Conservation (phyloP, 2,888 invertebrate genomes). For the Neocrepidodera transversa region DNA sequence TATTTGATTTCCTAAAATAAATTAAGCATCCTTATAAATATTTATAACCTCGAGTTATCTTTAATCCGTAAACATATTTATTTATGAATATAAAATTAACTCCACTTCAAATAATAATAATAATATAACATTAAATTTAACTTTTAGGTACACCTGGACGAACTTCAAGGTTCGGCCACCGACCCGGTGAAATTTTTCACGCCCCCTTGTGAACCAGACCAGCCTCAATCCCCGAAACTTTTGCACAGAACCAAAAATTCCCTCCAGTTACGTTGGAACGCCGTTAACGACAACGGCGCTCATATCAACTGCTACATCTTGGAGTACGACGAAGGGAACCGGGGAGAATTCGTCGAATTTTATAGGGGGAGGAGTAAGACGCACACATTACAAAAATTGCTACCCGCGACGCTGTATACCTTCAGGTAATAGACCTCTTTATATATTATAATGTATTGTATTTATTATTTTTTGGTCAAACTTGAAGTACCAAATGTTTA, state of each 20-base stretch:
- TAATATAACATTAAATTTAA: not conserved
- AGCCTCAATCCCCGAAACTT: constrained; percentile 75
- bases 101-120: not conserved
- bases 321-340: constrained; percentile 75
- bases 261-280: constrained; percentile 74
- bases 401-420: constrained; percentile 79
- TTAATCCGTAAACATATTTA: no score
- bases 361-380: constrained; percentile 78
- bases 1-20: no score
- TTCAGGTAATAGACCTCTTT: constrained; percentile 63
- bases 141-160: constrained; percentile 71
- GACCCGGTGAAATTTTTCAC: constrained; percentile 83
- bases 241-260: constrained; percentile 74
- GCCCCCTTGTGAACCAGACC: constrained; percentile 81
- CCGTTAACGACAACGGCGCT: constrained; percentile 81
- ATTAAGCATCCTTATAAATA: no score
- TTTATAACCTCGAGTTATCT: no score
- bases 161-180: constrained; percentile 76
- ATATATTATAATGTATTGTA: not conserved
- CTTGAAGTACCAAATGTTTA: no score
- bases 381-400: constrained; percentile 76
- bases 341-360: constrained; percentile 74
- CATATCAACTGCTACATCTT: constrained; percentile 78
- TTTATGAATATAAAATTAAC: no score
- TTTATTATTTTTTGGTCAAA: no score